Percentiles rank a stretch among this genome's conserved stretches.
Evolutionary conservation across 2,797 vertebrate species (phyloP).

Genomic region (Serranus cabrilla): DNA sequence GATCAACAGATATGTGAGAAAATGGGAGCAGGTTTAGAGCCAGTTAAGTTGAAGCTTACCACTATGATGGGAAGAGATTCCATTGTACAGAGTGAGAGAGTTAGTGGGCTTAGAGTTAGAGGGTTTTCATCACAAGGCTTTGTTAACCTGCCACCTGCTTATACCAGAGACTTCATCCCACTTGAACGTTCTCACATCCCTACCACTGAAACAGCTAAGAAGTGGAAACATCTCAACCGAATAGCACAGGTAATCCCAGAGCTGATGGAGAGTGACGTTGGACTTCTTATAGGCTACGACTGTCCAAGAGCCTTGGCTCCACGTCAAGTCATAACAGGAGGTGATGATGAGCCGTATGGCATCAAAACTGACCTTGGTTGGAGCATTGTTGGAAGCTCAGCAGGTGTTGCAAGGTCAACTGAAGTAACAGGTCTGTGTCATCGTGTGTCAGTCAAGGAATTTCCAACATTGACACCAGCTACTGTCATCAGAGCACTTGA

Average conservation of each 20-base stretch:
- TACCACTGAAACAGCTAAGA: background rate
- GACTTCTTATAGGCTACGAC: background rate
- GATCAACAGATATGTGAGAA: slow-evolving; percentile 30
- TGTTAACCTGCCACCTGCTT: slow-evolving; percentile 31
- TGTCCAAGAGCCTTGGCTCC: slow-evolving; percentile 22
- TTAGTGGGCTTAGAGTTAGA: slow-evolving; percentile 34
- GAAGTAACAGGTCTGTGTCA: too few relatives aligned
- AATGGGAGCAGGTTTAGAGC: slow-evolving; percentile 1
- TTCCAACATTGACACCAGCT: too few relatives aligned
- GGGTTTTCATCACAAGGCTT: background rate
- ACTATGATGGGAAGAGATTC: slow-evolving; percentile 40
- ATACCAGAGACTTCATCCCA: slow-evolving; percentile 25
- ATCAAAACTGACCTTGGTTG: slow-evolving; percentile 2
- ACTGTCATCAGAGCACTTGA: too few relatives aligned
- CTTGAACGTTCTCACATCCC: background rate
- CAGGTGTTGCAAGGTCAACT: background rate
- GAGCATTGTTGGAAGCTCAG: slow-evolving; percentile 2
- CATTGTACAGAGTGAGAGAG: slow-evolving; percentile 30
- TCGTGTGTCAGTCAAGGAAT: too few relatives aligned
- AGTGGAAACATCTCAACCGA: background rate
- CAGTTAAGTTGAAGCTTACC: slow-evolving; percentile 47
- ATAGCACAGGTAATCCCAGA: background rate
- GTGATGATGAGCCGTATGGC: slow-evolving; percentile 8
- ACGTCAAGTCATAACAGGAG: background rate
- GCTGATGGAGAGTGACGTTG: slow-evolving; percentile 1